Conservation (phyloP, 2,113 vertebrate species). For the Podiceps cristatus region DNA sequence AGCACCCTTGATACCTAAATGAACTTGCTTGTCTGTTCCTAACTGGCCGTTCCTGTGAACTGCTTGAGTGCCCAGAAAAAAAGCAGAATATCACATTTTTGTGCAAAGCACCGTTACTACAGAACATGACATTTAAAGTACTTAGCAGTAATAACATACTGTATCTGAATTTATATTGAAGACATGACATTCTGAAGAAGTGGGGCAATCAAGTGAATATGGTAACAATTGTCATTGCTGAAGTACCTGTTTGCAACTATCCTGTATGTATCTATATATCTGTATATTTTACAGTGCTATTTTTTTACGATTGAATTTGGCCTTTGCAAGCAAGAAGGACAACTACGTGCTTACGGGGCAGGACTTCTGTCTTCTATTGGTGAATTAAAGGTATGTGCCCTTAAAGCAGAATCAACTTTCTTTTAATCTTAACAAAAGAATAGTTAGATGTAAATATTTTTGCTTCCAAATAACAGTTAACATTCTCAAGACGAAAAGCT, state of each 20-base stretch:
- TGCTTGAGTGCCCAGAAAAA: background rate
- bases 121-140: background rate
- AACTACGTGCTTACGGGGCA: slow-evolving; percentile 95
- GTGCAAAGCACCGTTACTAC: background rate
- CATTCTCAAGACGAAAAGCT: slow-evolving; percentile 48
- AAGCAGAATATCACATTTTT: background rate
- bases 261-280: background rate
- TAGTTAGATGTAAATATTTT: slow-evolving; percentile 33
- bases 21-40: background rate
- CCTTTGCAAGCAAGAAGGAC: slow-evolving; percentile 96
- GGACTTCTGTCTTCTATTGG: slow-evolving; percentile 97
- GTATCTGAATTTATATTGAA: slow-evolving; percentile 5
- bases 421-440: slow-evolving; percentile 30
- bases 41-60: background rate
- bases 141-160: background rate
- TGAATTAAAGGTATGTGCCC: slow-evolving; percentile 87
- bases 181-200: background rate
- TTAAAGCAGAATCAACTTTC: slow-evolving; percentile 28
- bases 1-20: background rate
- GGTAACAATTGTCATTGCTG: background rate
- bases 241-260: background rate
- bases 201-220: background rate
- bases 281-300: slow-evolving; percentile 86
- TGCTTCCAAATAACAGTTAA: slow-evolving; percentile 29
- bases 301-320: slow-evolving; percentile 99